A percentile compares a stretch with the other conserved stretches of the same genome.
Evolutionary conservation across 2,797 vertebrate genomes (phyloP).

Genomic region (Oceanodroma leucorhoa): DNA sequence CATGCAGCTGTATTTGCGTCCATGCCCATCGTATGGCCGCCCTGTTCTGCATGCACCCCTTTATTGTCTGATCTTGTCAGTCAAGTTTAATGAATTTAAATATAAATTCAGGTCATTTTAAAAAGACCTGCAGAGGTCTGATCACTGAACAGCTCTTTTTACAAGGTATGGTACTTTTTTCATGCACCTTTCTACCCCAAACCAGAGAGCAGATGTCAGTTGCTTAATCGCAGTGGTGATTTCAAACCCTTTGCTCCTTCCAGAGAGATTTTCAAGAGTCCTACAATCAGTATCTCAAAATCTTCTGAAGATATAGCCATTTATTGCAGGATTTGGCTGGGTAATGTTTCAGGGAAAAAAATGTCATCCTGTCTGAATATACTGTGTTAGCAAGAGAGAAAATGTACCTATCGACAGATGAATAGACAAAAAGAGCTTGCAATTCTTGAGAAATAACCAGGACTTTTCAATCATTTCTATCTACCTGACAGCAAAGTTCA

Average conservation of each 20-base stretch:
- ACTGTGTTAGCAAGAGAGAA: constrained; percentile 37
- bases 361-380: constrained; percentile 31
- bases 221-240: constrained; percentile 21
- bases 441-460: neutral
- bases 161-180: neutral
- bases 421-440: constrained; percentile 12
- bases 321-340: constrained; percentile 40
- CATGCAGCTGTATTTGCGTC: neutral
- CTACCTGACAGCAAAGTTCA: constrained; percentile 33
- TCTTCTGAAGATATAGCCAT: constrained; percentile 18
- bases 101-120: neutral
- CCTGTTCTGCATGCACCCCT: neutral
- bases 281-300: constrained; percentile 49
- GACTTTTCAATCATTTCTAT: constrained; percentile 34
- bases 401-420: constrained; percentile 11
- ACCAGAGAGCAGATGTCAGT: neutral
- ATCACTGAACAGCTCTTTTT: constrained; percentile 6
- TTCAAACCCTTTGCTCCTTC: constrained; percentile 34
- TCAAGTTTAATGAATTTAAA: neutral
- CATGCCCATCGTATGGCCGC: accelerated
- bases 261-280: constrained; percentile 50
- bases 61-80: neutral
- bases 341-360: constrained; percentile 40
- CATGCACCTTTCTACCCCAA: neutral
- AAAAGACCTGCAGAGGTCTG: neutral